Evolutionary conservation across 2,797 vertebrate genomes (phyloP).

Genomic region (Neomorphus geoffroyi): DNA sequence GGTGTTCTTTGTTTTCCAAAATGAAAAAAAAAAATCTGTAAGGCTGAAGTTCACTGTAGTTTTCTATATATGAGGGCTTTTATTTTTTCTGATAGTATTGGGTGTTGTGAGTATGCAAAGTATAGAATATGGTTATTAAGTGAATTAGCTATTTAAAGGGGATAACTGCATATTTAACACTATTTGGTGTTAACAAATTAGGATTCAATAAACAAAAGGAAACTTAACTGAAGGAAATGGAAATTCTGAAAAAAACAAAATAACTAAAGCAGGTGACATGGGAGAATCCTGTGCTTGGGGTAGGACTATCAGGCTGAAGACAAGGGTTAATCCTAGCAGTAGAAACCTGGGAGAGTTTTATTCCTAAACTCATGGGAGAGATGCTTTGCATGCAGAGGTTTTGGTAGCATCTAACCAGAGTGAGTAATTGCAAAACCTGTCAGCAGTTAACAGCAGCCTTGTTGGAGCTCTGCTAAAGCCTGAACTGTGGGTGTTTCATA

Average conservation of each 20-base stretch:
- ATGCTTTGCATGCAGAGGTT: background rate
- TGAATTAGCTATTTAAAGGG: background rate
- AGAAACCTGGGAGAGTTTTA: background rate
- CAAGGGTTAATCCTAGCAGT: background rate
- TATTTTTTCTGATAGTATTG: background rate
- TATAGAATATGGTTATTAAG: background rate
- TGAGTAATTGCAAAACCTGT: background rate
- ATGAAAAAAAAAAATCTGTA: background rate
- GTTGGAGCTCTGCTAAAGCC: background rate
- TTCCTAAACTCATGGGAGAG: background rate
- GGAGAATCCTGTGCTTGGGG: background rate
- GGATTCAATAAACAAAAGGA: background rate
- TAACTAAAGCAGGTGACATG: background rate
- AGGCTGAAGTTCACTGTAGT: background rate
- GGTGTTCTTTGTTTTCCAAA: background rate
- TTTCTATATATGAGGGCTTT: background rate
- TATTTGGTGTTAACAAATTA: background rate
- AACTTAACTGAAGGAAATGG: background rate
- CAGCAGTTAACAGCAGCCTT: background rate
- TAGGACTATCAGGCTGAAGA: background rate
- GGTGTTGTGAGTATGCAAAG: background rate
- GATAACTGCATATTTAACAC: background rate
- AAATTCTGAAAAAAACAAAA: background rate
- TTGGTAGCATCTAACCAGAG: background rate
- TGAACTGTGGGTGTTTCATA: background rate